A percentile compares a stretch with the other conserved stretches of the same genome.
Evolutionary conservation across 2,797 vertebrate genomes (phyloP).

Genomic region (Phalloptychus januarius): DNA sequence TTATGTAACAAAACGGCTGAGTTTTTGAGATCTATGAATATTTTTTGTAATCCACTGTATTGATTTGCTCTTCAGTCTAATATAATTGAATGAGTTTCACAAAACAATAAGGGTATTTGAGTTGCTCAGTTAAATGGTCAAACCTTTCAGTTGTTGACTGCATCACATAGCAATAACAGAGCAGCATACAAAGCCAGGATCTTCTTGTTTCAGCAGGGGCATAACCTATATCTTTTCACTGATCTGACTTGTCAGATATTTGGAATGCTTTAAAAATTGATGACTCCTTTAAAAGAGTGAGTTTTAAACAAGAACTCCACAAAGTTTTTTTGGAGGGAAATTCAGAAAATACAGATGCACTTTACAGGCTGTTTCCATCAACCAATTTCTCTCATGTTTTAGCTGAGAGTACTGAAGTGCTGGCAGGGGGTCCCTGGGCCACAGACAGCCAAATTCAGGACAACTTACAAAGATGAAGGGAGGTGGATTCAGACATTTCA

Average conservation of each 20-base stretch:
- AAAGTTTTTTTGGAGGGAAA: constrained; percentile 20
- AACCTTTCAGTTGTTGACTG: not conserved
- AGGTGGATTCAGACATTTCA: constrained; percentile 57
- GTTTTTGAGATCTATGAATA: not conserved
- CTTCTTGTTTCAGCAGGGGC: constrained; percentile 15
- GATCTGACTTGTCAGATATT: constrained; percentile 33
- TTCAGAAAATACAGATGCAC: constrained; percentile 31
- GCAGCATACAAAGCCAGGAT: constrained; percentile 26
- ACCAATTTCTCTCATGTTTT: constrained; percentile 58
- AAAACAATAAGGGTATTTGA: constrained; percentile 33
- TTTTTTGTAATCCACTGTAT: not conserved
- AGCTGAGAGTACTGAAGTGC: constrained; percentile 57
- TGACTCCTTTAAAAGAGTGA: constrained; percentile 24
- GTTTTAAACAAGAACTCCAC: constrained; percentile 31
- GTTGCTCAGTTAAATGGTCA: constrained; percentile 14
- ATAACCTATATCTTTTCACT: constrained; percentile 11
- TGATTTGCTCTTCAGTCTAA: not conserved
- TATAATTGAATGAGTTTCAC: constrained; percentile 1
- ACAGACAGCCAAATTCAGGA: constrained; percentile 61
- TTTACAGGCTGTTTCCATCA: constrained; percentile 43
- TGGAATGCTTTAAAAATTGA: constrained; percentile 30
- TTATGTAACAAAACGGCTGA: not conserved
- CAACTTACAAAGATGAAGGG: constrained; percentile 61
- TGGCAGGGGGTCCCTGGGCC: constrained; percentile 48
- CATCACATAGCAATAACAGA: constrained; percentile 7